Evolutionary conservation across 2,797 vertebrate genomes (phyloP).

Genomic region (Falco peregrinus): DNA sequence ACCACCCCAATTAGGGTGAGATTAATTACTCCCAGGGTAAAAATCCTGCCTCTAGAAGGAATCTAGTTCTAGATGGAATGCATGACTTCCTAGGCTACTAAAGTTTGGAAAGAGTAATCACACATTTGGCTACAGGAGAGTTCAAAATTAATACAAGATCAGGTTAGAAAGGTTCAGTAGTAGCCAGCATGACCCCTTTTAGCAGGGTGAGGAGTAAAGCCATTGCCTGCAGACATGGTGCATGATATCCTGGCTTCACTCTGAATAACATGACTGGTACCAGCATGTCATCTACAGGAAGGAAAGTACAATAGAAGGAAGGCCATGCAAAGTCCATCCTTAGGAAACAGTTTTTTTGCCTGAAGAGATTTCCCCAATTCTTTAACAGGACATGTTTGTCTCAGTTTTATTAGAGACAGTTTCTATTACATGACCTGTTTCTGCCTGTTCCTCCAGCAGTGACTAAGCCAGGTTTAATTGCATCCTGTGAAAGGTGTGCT

Average conservation of each 20-base stretch:
- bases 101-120: neutral
- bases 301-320: constrained; percentile 43
- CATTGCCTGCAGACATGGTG: neutral
- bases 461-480: neutral
- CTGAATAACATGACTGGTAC: neutral
- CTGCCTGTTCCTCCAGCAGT: neutral
- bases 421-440: neutral
- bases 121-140: neutral
- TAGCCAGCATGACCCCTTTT: fast-evolving
- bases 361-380: neutral
- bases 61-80: neutral
- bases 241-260: neutral
- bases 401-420: neutral
- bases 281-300: constrained; percentile 16
- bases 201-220: neutral
- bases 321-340: neutral
- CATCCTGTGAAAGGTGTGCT: neutral
- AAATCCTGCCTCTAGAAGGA: neutral
- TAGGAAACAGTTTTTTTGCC: neutral
- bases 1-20: neutral
- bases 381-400: neutral
- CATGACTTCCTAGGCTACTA: neutral
- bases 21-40: neutral
- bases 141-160: fast-evolving
- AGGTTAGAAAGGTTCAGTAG: neutral